Evolutionary conservation across 2,113 vertebrate genomes (phyloP).

Genomic region (Lanius collurio): DNA sequence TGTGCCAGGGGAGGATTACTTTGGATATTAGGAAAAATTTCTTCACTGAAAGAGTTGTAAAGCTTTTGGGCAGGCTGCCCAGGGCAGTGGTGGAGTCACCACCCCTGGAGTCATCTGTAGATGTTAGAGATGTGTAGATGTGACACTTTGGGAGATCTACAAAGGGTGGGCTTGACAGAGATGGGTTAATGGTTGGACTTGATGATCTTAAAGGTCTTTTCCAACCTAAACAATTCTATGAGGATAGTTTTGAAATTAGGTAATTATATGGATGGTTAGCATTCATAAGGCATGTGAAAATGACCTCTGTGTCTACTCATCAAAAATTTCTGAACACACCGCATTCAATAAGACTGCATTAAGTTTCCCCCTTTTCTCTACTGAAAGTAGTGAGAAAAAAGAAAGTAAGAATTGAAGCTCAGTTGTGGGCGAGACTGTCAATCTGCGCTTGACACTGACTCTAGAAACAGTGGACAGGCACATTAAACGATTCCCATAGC

Average conservation of each 20-base stretch:
- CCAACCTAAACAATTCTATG: background rate
- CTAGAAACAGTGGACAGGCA: background rate
- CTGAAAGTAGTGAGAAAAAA: background rate
- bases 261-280: conserved; percentile 10
- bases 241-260: background rate
- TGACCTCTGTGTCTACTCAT: background rate
- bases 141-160: background rate
- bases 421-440: background rate
- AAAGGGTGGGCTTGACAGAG: background rate
- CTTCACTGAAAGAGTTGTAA: background rate
- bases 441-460: background rate
- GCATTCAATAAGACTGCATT: background rate
- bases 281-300: conserved; percentile 32
- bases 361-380: background rate
- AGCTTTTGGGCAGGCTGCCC: background rate
- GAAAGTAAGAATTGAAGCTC: background rate
- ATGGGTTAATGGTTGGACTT: background rate
- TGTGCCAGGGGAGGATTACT: background rate
- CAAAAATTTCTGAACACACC: background rate
- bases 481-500: background rate
- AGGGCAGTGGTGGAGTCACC: background rate
- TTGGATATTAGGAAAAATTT: background rate
- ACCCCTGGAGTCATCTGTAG: background rate
- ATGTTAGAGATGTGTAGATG: background rate
- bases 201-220: background rate